A percentile compares a stretch with the other conserved stretches of the same genome.
These are phyloP conservation scores for Manis pentadactyla DNA, from an alignment of 2,797 vertebrate species.

Conservation along the genomic window DNA sequence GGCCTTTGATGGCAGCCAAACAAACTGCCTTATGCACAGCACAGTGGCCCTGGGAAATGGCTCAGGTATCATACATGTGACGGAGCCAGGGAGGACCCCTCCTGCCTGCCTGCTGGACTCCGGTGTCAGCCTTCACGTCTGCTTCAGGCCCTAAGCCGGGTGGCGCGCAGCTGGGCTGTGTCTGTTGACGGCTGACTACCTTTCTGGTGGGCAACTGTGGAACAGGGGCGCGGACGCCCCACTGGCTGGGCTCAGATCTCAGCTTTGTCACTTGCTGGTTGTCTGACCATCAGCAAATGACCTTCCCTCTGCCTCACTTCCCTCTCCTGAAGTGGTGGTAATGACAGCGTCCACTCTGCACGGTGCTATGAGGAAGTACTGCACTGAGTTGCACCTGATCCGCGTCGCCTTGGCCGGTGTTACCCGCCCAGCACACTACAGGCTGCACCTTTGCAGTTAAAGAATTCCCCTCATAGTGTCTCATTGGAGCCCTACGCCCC, in stretches of 20 bases:
- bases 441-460: background rate
- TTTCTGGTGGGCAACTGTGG: background rate
- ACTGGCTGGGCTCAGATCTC: background rate
- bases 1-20: background rate
- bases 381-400: background rate
- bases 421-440: background rate
- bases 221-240: background rate
- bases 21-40: background rate
- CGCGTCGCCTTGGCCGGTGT: background rate
- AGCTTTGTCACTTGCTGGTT: background rate
- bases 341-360: background rate
- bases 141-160: background rate
- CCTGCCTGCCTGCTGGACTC: background rate
- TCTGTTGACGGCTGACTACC: background rate
- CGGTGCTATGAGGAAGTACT: too few relatives aligned
- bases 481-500: background rate
- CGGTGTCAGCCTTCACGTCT: background rate
- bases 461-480: background rate
- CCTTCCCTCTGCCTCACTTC: background rate
- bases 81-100: background rate
- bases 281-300: background rate
- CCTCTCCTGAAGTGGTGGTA: background rate
- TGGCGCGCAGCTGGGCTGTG: too few relatives aligned
- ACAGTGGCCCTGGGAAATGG: background rate
- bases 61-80: background rate